Evolutionary conservation across 2,113 vertebrate genomes (phyloP), one percentile per base, ranked within the genome.

Genomic region (Sinocyclocheilus rhinocerous): DNA sequence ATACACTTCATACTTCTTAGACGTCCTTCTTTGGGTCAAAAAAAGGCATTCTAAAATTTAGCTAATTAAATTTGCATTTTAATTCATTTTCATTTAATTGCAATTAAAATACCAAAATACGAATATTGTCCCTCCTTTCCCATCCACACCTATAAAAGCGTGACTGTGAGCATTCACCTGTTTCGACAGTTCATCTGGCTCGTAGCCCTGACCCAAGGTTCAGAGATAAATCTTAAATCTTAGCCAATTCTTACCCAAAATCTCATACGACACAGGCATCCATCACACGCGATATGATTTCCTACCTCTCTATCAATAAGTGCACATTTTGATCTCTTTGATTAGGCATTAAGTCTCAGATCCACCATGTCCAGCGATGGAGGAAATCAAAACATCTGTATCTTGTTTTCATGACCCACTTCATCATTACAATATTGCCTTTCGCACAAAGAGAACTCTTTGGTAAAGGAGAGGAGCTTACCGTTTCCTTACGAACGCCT

Each of bases 321-420:
- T 85, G 86, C 83, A 82, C 67, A 75, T 85, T 89, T 88, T 84
- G 65, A 83, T 90, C 82, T 86, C 13, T 81, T 59, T 85, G 76
- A 81, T 90, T 90, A 85, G 59, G 59, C 87, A 61, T 90, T 90
- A 88, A 87, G 88, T 83, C 85, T 26, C 72, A 24, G 72, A 89
- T 89, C 87, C 78, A 11, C 85, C 61, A 1, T 81, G 76, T 85
- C 84, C 72, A 86, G 67, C 73, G 84, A 33, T 29, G 63, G 22
- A 90, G 83, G 83, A 91, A 91, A 90, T 89, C 82, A 85, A 84
- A 39, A 89, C 86, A 86, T 91, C 88, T 91, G 89, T 85, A 86
- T 89, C 85, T 15, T 15, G 42, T 89, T 91, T 89, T 72, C 80
- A 45, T 85, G 87, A 85, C 84, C 87, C 76, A 63, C 87, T 90